Conservation (phyloP, 1,140 invertebrate species). For the Bombyx mandarina region DNA sequence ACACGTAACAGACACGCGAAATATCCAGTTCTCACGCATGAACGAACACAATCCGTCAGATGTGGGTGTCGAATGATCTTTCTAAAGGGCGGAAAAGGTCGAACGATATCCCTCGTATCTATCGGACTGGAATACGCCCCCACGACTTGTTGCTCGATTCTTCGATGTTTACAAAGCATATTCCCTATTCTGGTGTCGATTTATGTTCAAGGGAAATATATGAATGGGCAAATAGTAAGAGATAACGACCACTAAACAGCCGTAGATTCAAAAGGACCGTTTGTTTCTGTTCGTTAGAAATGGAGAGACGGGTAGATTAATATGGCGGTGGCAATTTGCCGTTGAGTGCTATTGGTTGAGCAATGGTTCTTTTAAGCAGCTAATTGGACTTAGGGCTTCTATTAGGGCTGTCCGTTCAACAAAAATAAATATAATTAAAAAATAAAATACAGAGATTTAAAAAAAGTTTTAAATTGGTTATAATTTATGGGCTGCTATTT, state of each 20-base stretch:
- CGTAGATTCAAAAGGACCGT: background rate
- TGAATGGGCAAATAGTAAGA: slow-evolving; percentile 14
- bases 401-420: too few relatives aligned
- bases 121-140: slow-evolving; percentile 12
- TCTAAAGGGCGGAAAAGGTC: slow-evolving; percentile 35
- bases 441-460: too few relatives aligned
- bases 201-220: slow-evolving; percentile 21
- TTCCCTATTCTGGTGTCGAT: slow-evolving; percentile 24
- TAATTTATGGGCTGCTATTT: too few relatives aligned
- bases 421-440: too few relatives aligned
- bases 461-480: too few relatives aligned
- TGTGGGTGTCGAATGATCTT: slow-evolving; percentile 18
- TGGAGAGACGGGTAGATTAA: too few relatives aligned
- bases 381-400: too few relatives aligned
- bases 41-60: slow-evolving; percentile 7
- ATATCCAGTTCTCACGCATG: slow-evolving; percentile 11
- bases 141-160: slow-evolving; percentile 47
- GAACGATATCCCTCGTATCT: slow-evolving; percentile 14
- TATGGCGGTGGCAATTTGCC: too few relatives aligned
- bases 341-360: too few relatives aligned
- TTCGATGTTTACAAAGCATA: slow-evolving; percentile 36
- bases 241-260: slow-evolving; percentile 12
- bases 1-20: slow-evolving; percentile 1
- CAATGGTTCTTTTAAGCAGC: too few relatives aligned
- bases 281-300: too few relatives aligned